These are phyloP conservation scores for Notamacropus eugenii DNA, from an alignment of 2,797 vertebrate genomes.

Conservation along the genomic window DNA sequence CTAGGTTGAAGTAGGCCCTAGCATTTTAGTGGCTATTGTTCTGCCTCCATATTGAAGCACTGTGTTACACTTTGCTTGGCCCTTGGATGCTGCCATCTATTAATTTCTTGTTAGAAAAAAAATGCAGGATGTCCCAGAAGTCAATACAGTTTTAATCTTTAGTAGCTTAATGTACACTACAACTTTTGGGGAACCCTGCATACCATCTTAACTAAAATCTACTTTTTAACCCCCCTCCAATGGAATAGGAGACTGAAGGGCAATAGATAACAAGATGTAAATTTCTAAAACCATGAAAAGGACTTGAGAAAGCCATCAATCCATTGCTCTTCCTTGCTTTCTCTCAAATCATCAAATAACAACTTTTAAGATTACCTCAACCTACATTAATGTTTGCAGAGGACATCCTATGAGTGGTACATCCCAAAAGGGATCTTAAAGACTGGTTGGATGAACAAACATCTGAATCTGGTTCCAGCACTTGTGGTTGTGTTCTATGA, in stretches of 20 bases:
- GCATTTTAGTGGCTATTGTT: not conserved
- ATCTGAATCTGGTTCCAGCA: slow-evolving; percentile 96
- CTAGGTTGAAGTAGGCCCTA: accelerated
- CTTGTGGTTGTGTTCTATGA: slow-evolving; percentile 98
- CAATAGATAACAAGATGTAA: not conserved
- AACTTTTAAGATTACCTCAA: not conserved
- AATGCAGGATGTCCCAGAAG: not conserved
- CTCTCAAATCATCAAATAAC: not conserved
- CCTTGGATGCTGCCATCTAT: not conserved
- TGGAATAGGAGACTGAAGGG: not conserved
- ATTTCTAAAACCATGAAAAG: not conserved
- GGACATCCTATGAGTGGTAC: slow-evolving; percentile 98
- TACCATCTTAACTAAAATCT: not conserved
- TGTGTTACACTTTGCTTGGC: not conserved
- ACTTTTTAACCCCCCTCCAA: slow-evolving; percentile 10
- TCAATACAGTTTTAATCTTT: not conserved
- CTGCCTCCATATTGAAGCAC: not conserved
- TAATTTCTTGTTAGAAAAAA: not conserved
- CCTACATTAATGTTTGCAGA: slow-evolving; percentile 83
- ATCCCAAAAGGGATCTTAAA: slow-evolving; percentile 99
- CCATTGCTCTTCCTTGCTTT: not conserved
- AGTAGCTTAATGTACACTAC: not conserved
- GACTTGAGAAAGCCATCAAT: not conserved
- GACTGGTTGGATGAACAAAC: slow-evolving; percentile 99
- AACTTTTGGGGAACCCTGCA: not conserved